Evolutionary conservation across 2,113 vertebrate species (phyloP), one percentile per base, ranked within the genome.

Genomic region (Nannobrachium achirus): DNA sequence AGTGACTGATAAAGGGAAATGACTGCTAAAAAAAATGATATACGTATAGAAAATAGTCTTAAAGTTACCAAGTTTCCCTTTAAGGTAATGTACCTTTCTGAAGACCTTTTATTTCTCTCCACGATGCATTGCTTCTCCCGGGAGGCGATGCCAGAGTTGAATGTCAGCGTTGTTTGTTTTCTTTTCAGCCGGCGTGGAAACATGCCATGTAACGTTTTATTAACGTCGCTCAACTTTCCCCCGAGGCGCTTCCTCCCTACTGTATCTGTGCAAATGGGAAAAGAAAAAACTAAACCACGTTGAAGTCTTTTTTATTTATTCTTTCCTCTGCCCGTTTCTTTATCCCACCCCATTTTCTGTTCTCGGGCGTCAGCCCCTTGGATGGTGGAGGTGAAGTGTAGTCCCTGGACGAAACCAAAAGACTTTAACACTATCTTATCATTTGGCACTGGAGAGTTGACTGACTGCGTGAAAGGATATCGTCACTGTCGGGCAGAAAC

Each of bases 381-480:
- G 68, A 65, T 75, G 71, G 75, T 74, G 76, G 82, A 78, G 73
- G 77, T 76, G 68, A 81, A 89, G 85, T 78, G 77, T 83, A 82
- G 76, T 80, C 73, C 84, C 57, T 84, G 65, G 51, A 71, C 66
- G n/a, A 78, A 87, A 87, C 73, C 88, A 81, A 84, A 78, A 73
- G 18, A 82, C 69, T 64, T 69, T 59, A 66, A 65, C 79, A 78
- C 78, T 45, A 14, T 38, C 70, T 78, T 69, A 68, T 87, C 76
- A 74, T 85, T 79, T 84, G 80, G 73, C 40, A 58, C 53, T 3
- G 44, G n/a, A 19, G 67, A 74, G 60, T 61, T 66, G 8, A n/a
- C n/a, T n/a, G n/a, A n/a, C n/a, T n/a, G n/a, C n/a, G n/a, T n/a
- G n/a, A n/a, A n/a, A n/a, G n/a, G n/a, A n/a, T n/a, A n/a, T n/a